Base-by-base conservation (phyloP, 2,797 vertebrate genomes). In the Cottoperca gobio region DNA sequence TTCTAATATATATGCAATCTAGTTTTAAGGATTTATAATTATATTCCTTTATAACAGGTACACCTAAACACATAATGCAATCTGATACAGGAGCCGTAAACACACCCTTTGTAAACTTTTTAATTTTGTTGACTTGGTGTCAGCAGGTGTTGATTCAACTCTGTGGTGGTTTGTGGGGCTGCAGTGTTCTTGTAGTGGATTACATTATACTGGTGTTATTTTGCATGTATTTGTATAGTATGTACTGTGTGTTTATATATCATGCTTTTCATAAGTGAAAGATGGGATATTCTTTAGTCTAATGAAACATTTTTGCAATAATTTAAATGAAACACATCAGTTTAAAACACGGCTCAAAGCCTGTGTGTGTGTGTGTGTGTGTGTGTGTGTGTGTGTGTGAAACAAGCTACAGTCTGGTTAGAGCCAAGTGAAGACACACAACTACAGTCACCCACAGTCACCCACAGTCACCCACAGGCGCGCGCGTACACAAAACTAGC, bases 401-500 rank as follows among this genome's bases (percentile, higher is more conserved):
- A 73, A 70, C 58, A n/a, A 40, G 62, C 33, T 53, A 54, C 17
- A 42, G 60, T 9, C 12, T 58, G 9, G 42, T 4, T 49, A n/a
- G 65, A 64, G 24, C 28, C 10, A 26, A 71, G 45, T 61, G 68
- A 57, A 46, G 46, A 73, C 58, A 11, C 64, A 53, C 48, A 72
- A 2, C 45, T 63, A 50, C 61, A 76, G 4, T 68, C 73, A 79
- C 75, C 52, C 78, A 66, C 77, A 78, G 23, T 5, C 77, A 58
- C 72, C 65, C 73, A 50, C 71, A 82, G 26, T 72, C 76, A 76
- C 79, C 74, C 65, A 64, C 79, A 82, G 21, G 35, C 24, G 4
- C 58, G 4, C 58, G 50, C 48, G 46, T n/a, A 60, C 45, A 42
- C 45, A 37, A 14, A 50, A 24, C 24, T 14, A 57, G 26, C n/a